Evolutionary conservation across 2,797 vertebrate genomes (phyloP), one percentile per base, ranked within the genome.

Genomic region (Brachyrhaphis roseni): DNA sequence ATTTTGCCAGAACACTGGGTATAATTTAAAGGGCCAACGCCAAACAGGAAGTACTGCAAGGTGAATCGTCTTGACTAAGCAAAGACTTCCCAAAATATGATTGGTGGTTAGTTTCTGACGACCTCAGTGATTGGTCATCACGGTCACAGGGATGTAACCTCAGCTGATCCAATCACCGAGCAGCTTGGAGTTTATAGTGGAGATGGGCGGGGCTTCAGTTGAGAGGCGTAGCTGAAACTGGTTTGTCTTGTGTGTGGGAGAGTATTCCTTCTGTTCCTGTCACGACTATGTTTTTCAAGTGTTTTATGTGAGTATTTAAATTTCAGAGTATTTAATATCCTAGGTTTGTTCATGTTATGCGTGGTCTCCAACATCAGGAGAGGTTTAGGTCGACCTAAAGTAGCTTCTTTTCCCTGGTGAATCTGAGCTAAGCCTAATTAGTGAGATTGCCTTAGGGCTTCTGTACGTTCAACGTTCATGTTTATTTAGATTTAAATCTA

Each of bases 231-330:
- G 77, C 72, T 75, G 64, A 66, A 81, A 28, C 47, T 75, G 66
- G 72, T 64, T 72, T 26, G 36, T 43, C 4, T 70, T 59, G 78
- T 66, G 43, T 49, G 75, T 77, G 76, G 80, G 72, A 75, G 85
- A 86, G 71, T 12, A 70, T 46, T 49, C 53, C n/a, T 73, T 16
- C 78, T 12, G 75, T 31, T 43, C 34, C 72, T 64, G 88, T 89
- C 91, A 89, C 91, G 89, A 93, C n/a, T 75, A 87, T 93, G 91
- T 68, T 57, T 57, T 68, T 75, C 78, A 92, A 92, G 93, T 94
- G 89, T 78, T 8, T n/a, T 66, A 18, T 59, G 34, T 71, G n/a
- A 15, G 18, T n/a, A 11, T 23, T 10, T 7, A 47, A 6, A 4
- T 66, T 6, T 18, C 2, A 7, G 0, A n/a, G 28, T 18, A 26